Evolutionary conservation across 2,888 invertebrate species (phyloP).

Genomic region (Caenorhabditis macrosperma): DNA sequence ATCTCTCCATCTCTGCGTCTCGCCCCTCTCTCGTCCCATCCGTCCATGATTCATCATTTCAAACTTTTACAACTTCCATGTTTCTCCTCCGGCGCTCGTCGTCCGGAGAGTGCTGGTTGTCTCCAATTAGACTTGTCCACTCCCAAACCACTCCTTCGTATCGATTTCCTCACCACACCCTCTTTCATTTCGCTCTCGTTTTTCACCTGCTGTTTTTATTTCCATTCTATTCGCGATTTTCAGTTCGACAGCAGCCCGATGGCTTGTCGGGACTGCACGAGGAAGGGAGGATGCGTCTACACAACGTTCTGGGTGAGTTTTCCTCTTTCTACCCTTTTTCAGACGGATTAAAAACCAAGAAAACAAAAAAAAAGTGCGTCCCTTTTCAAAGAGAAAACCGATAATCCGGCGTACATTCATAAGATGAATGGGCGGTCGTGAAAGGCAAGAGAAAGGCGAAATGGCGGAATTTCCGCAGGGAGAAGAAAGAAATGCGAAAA

Average conservation of each 20-base stretch:
- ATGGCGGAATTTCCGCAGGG: not conserved
- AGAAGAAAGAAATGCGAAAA: slow-evolving; percentile 6
- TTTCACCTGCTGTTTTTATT: not conserved
- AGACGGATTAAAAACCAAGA: not conserved
- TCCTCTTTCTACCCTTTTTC: not conserved
- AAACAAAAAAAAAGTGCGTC: not conserved
- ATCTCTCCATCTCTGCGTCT: slow-evolving; percentile 29
- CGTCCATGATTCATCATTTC: slow-evolving; percentile 46
- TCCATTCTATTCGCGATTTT: not conserved
- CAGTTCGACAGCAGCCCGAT: slow-evolving; percentile 26
- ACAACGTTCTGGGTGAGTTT: slow-evolving; percentile 54
- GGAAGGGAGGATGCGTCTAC: slow-evolving; percentile 61
- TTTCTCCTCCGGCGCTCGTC: slow-evolving; percentile 5
- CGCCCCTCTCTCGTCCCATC: slow-evolving; percentile 1
- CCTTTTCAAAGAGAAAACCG: not conserved
- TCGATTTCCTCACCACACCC: slow-evolving; percentile 11
- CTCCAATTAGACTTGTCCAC: slow-evolving; percentile 20
- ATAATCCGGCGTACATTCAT: not conserved
- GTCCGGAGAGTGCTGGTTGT: slow-evolving; percentile 19
- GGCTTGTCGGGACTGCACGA: slow-evolving; percentile 58
- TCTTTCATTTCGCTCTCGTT: not conserved
- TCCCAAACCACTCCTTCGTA: slow-evolving; percentile 1
- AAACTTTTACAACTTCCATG: slow-evolving; percentile 52
- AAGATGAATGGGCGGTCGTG: not conserved
- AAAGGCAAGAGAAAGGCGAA: not conserved